A percentile compares a stretch with the other conserved stretches of the same genome.
Evolutionary conservation across 2,113 vertebrate genomes (phyloP).

Genomic region (Kryptolebias marmoratus): DNA sequence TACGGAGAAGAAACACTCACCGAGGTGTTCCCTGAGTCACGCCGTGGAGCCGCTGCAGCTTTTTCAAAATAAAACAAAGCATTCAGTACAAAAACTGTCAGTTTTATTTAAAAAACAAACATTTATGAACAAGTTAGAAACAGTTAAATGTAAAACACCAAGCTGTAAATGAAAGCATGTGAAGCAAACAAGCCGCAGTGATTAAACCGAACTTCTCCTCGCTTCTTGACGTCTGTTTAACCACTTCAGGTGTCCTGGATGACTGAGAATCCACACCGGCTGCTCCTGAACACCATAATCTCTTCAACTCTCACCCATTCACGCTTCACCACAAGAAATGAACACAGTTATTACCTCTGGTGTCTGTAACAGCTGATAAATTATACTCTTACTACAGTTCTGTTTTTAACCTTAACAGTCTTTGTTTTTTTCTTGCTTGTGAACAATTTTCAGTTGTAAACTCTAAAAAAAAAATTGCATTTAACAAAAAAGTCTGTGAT

Average conservation of each 20-base stretch:
- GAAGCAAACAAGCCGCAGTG: background rate
- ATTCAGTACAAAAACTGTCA: conserved; percentile 37
- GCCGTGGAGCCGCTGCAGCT: background rate
- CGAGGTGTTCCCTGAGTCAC: background rate
- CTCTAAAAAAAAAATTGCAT: conserved; percentile 12
- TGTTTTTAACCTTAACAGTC: too few species aligned
- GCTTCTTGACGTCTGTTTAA: too few species aligned
- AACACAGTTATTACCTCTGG: conserved; percentile 6
- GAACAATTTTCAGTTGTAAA: conserved; percentile 34
- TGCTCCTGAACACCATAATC: background rate
- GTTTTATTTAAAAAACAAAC: conserved; percentile 58
- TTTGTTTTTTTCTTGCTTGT: background rate
- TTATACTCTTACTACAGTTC: background rate
- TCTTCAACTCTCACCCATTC: background rate
- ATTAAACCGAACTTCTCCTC: too few species aligned
- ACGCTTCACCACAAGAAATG: background rate
- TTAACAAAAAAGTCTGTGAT: conserved; percentile 29
- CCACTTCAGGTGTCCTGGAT: too few species aligned
- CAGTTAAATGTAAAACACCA: conserved; percentile 12
- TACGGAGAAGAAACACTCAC: conserved; percentile 16
- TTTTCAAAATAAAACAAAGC: background rate
- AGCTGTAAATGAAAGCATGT: conserved; percentile 10
- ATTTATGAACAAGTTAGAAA: conserved; percentile 18
- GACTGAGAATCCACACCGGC: too few species aligned
- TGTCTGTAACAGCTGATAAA: conserved; percentile 14